Base-by-base conservation (phyloP, 1,140 invertebrate species). In the Drosophila eugracilis region DNA sequence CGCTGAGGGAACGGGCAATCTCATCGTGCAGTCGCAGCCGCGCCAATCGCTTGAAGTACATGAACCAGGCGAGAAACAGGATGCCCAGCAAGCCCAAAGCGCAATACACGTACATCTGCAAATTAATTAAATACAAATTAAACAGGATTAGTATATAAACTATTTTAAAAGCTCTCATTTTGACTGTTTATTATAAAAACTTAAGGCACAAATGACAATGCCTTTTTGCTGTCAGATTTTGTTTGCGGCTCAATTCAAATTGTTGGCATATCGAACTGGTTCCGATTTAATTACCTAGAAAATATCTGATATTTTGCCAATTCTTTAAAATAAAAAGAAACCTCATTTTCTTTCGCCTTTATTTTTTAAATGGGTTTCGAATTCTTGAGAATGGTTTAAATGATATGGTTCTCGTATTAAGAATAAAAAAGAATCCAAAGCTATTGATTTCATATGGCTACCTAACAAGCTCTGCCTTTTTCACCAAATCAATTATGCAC, bases 41-140 rank as follows among this genome's bases (percentile, higher is more conserved):
- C 10, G 79, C 67, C 47, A 80, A 17, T 6, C 75, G 76, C 39
- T 85, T 88, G 34, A 91, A 91, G 66, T 89, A 90, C 14, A 91
- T 63, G 50, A 88, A 85, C 85, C 90, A 91, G 37, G 66, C 79
- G 21, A 91, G 49, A 12, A 91, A 73, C 4, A 85, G 49, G 5
- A 81, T 14, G 12, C 71, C 57, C 19, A 91, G 42, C 6, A 88
- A 10, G 7, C 60, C 41, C 21, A 91, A 9, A 0, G 81, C 69
- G 32, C 73, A 74, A 12, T 77, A 90, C 62, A 89, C 59, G 49
- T 85, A 91, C 54, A 85, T 54, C 90, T 91, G 70, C 21, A 17
- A 37, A 0, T 34, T 6, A 14, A 44, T 7, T 3, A 6, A 14
- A n/a, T 2, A 42, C 5, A 22, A 9, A 12, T 12, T 4, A 0